Base-by-base conservation (phyloP, 2,113 vertebrate genomes). In the Ciconia maguari region DNA sequence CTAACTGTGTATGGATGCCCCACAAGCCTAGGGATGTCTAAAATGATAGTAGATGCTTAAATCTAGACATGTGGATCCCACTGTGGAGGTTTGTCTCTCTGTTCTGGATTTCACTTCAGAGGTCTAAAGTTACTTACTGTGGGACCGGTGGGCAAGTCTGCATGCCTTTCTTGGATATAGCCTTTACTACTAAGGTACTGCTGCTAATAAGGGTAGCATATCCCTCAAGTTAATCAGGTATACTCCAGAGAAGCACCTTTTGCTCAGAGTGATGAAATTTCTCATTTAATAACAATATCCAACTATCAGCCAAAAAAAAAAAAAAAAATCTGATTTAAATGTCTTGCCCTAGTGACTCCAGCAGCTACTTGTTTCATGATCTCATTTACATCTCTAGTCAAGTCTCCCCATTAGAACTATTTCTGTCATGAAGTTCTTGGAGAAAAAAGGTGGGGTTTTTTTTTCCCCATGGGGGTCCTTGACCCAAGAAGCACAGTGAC, bases 401-500 rank as follows among this genome's bases (percentile, higher is more conserved):
- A 14, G 11, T 65, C 7, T 57, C 10, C 10, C 9, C 61, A 19
- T 48, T 76, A 69, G 14, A 70, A 61, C 3, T 32, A 26, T 19
- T 75, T 78, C 13, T 92, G 9, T 49, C 11, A 10, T 32, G n/a
- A 74, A 7, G 26, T 62, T 68, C 36, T 60, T 58, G 3, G 7
- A 54, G 18, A 49, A 60, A 58, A 80, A 82, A 41, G 7, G 4
- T 27, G 10, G 4, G 9, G 0, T 20, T 38, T 21, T 77, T 80
- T 52, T 20, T 4, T 2, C 3, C 10, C 14, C 0, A 1, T 20
- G 15, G 9, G 17, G 8, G 46, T 46, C 36, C 17, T 20, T 82
- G 46, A 48, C 18, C 7, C n/a, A n/a, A 42, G 66, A 57, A 83
- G 19, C 21, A 17, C 14, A 54, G 29, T 57, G 41, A 60, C 4